phyloP scores from a whole-genome alignment of 1,140 invertebrate species.

The Eriosoma lanigerum region DNA sequence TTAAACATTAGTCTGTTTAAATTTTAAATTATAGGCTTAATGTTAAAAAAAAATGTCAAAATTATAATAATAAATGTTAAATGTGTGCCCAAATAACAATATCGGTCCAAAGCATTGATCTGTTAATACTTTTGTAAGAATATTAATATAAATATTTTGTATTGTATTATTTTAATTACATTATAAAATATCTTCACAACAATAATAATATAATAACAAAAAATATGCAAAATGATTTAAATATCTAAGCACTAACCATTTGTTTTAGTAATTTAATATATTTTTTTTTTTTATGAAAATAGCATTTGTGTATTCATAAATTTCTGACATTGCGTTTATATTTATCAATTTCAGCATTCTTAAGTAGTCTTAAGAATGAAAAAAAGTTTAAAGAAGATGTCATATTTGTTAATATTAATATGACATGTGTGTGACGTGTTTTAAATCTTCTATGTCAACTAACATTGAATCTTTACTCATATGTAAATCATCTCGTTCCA shows the following conservation, averaged over 20 bases:
- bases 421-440: constrained; percentile 73
- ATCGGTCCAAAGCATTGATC: too few relatives aligned
- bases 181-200: too few relatives aligned
- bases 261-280: neutral
- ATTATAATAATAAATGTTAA: neutral
- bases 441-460: constrained; percentile 94
- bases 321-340: constrained; percentile 36
- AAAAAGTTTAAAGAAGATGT: constrained; percentile 3
- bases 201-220: too few relatives aligned
- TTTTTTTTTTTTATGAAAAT: neutral
- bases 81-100: too few relatives aligned
- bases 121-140: too few relatives aligned
- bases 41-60: neutral
- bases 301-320: neutral
- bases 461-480: constrained; percentile 98
- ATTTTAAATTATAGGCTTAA: neutral
- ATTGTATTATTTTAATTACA: too few relatives aligned
- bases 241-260: constrained; percentile 28
- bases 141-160: too few relatives aligned
- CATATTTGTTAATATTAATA: constrained; percentile 56
- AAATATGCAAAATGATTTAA: neutral
- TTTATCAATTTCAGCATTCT: constrained; percentile 4
- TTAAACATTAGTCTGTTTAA: too few relatives aligned
- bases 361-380: neutral
- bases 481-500: constrained; percentile 89